Percentiles rank a stretch among this genome's conserved stretches.
phyloP scores from a whole-genome alignment of 2,113 vertebrate species.

The Paraplagusia blochii region DNA sequence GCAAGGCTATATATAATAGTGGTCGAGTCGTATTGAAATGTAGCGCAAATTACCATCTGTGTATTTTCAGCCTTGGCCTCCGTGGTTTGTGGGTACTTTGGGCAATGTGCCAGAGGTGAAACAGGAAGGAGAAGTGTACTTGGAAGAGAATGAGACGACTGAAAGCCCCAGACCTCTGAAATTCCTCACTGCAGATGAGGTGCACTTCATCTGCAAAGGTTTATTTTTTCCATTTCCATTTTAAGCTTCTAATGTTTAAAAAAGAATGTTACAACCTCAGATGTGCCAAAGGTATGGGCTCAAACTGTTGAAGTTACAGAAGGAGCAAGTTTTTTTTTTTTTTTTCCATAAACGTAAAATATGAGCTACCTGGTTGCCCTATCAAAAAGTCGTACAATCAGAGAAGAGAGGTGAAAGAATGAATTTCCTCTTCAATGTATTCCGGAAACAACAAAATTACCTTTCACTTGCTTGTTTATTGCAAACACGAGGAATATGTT shows the following conservation, averaged over 20 bases:
- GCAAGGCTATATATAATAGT: slow-evolving; percentile 67
- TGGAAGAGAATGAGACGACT: slow-evolving; percentile 77
- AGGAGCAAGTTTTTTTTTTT: slow-evolving; percentile 27
- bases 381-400: too few relatives aligned
- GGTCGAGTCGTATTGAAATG: slow-evolving; percentile 72
- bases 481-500: too few relatives aligned
- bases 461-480: too few relatives aligned
- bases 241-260: slow-evolving; percentile 60
- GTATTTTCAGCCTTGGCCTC: slow-evolving; percentile 77
- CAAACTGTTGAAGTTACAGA: slow-evolving; percentile 44
- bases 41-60: slow-evolving; percentile 79
- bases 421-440: too few relatives aligned
- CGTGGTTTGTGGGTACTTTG: slow-evolving; percentile 75
- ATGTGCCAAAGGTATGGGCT: slow-evolving; percentile 61
- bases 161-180: slow-evolving; percentile 75
- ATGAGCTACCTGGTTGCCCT: too few relatives aligned
- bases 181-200: slow-evolving; percentile 80
- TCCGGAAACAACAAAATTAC: too few relatives aligned
- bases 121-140: slow-evolving; percentile 82
- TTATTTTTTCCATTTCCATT: slow-evolving; percentile 70
- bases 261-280: slow-evolving; percentile 59
- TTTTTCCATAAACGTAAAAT: slow-evolving; percentile 5
- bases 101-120: slow-evolving; percentile 80
- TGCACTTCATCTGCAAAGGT: slow-evolving; percentile 71
- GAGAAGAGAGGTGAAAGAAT: too few relatives aligned